Base-by-base conservation (phyloP, 1,140 invertebrate genomes). In the Panulirus ornatus region DNA sequence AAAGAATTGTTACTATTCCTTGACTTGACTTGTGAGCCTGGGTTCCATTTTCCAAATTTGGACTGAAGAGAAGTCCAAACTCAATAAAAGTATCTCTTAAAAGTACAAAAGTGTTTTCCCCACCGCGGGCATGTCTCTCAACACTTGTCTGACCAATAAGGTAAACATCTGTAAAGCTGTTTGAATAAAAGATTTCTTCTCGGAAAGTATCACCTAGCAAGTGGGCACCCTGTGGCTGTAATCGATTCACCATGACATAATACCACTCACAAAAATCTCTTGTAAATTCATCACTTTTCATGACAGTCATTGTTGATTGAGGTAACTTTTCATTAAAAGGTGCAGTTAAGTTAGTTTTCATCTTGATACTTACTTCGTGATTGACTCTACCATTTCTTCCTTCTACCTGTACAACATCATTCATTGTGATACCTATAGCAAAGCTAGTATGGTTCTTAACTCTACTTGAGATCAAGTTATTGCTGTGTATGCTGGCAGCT, bases 181-280 rank as follows among this genome's bases (percentile, higher is more conserved):
- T 91, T 40, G 9, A 71, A 42, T 73, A 91, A 47, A 91, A 91
- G 5, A 91, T 44, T 34, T 85, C 75, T 16, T 79, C 83, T 51
- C 90, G 58, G 30, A 91, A 71, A 2, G 58, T 81, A 42, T 91
- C 90, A 44, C 90, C 90, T 2, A 36, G 1, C 2, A 79, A 51
- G 44, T 91, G 63, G 16, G 47, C 19, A 71, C 90, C 86, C 44
- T 40, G 78, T 47, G 90, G 90, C 90, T 91, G 90, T 38, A 91
- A 36, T 30, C 54, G 78, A 58, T 91, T 91, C 40, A 91, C 44
- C 90, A 91, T 91, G 9, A n/a, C 86, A 78, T 85, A 91, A 79
- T 82, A 91, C 90, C 90, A 91, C 8, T 85, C 84, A 34, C 90
- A 91, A 47, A 91, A 91, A 34, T 86, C 83, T 6, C 47, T 27